These are phyloP conservation scores for Zaprionus lineosus DNA, from an alignment of 2,888 invertebrate genomes.

Conservation along the genomic window DNA sequence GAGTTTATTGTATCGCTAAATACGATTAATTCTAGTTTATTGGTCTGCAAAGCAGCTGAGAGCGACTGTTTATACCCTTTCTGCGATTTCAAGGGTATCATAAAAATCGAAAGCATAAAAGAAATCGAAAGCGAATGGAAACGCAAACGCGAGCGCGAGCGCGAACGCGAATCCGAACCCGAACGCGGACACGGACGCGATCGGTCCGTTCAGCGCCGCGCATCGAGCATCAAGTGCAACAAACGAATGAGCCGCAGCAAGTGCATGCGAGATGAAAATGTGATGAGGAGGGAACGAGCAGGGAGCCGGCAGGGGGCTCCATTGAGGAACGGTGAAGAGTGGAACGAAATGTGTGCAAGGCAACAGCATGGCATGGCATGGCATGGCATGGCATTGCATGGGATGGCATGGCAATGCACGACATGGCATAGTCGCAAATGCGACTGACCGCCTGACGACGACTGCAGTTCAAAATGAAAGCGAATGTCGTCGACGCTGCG, in stretches of 20 bases:
- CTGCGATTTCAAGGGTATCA: slow-evolving; percentile 62
- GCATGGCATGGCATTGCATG: slow-evolving; percentile 30
- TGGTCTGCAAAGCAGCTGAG: no score
- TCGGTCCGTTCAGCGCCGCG: slow-evolving; percentile 7
- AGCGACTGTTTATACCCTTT: slow-evolving; percentile 21
- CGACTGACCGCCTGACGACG: slow-evolving; percentile 61
- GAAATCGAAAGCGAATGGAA: slow-evolving; percentile 74
- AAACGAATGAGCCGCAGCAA: slow-evolving; percentile 60
- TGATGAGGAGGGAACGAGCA: neutral
- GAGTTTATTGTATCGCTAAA: no score
- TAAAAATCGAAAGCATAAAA: slow-evolving; percentile 72
- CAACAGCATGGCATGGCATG: slow-evolving; percentile 48
- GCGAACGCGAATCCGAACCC: slow-evolving; percentile 27
- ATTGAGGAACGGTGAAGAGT: slow-evolving; percentile 8
- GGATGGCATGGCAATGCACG: slow-evolving; percentile 44
- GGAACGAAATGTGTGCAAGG: slow-evolving; percentile 59
- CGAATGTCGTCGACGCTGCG: slow-evolving; percentile 62
- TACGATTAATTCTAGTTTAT: no score
- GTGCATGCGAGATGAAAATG: slow-evolving; percentile 37
- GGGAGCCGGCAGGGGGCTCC: neutral
- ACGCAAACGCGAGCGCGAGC: slow-evolving; percentile 31
- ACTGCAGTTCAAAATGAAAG: slow-evolving; percentile 67
- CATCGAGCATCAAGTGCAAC: slow-evolving; percentile 71
- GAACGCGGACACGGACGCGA: slow-evolving; percentile 6
- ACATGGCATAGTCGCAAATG: slow-evolving; percentile 57